Evolutionary conservation across 2,888 invertebrate species (phyloP).

Genomic region (Drosophila subquinaria): DNA sequence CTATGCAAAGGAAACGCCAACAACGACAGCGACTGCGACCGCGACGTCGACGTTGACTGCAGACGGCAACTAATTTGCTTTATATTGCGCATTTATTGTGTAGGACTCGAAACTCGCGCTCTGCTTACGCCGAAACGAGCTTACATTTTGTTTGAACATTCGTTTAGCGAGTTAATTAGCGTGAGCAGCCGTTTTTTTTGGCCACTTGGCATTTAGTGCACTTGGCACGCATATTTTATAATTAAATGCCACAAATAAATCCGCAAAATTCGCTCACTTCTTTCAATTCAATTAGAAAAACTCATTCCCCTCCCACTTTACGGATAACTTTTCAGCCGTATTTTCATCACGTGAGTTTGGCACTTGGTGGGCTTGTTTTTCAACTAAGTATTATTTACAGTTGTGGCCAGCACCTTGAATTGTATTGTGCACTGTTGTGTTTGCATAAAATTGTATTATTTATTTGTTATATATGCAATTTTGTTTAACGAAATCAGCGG

Average conservation of each 20-base stretch:
- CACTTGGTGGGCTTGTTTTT: slow-evolving; percentile 28
- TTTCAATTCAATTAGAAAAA: slow-evolving; percentile 71
- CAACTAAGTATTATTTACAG: slow-evolving; percentile 32
- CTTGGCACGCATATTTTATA: slow-evolving; percentile 29
- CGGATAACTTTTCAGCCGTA: slow-evolving; percentile 55
- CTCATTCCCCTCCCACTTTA: slow-evolving; percentile 63
- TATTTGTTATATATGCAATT: slow-evolving; percentile 60
- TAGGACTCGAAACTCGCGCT: slow-evolving; percentile 61
- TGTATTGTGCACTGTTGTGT: slow-evolving; percentile 32
- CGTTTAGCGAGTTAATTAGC: slow-evolving; percentile 30
- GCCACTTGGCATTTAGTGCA: slow-evolving; percentile 30
- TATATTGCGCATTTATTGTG: slow-evolving; percentile 76
- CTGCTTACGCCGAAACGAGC: slow-evolving; percentile 47
- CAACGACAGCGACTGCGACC: slow-evolving; percentile 21
- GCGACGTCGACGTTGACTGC: slow-evolving; percentile 39
- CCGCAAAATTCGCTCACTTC: slow-evolving; percentile 26
- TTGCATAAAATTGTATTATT: slow-evolving; percentile 56
- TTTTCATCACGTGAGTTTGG: slow-evolving; percentile 77
- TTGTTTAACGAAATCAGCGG: slow-evolving; percentile 65
- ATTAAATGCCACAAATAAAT: slow-evolving; percentile 15
- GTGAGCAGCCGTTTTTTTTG: slow-evolving; percentile 16
- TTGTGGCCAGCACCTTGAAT: slow-evolving; percentile 39
- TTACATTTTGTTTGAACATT: slow-evolving; percentile 60
- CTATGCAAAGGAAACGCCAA: slow-evolving; percentile 45
- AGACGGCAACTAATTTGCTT: slow-evolving; percentile 63